Evolutionary conservation across 2,797 vertebrate species (phyloP), one percentile per base, ranked within the genome.

Genomic region (Myotis vivesi): DNA sequence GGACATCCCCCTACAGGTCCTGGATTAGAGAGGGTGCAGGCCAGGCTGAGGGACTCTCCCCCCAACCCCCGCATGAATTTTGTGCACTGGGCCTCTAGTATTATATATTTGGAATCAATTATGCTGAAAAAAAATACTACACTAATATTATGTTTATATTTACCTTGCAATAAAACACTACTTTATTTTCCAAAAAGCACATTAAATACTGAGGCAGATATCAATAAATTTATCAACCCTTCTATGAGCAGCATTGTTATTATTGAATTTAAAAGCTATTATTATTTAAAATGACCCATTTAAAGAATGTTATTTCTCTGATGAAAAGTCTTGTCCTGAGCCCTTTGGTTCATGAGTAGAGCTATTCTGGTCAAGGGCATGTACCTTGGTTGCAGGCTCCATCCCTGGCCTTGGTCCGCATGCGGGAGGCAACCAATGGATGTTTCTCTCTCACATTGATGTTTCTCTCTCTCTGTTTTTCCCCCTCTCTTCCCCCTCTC

Each of bases 241-340:
- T 46, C 72, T 76, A 33, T 57, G 44, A 96, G 86, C 13, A 7
- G 0, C 15, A 80, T 87, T 92, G 66, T 23, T 57, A 68, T 87
- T 62, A 62, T 69, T 90, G 49, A 19, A 66, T n/a, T 86, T 82
- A 51, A 88, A 96, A 69, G 13, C 15, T 82, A 92, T 81, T 87
- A 73, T 77, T 80, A 66, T 68, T 92, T 92, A 59, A 44, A 69
- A 77, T 53, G 5, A 55, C 25, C 38, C 3, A 51, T 64, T 69
- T 88, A 75, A 82, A 95, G 95, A 41, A 57, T 30, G 12, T 73
- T 82, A 12, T 13, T 38, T 71, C 25, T 92, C n/a, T 44, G 9
- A 83, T 62, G 69, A 72, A 85, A 72, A 59, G 16, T 81, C 13
- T 66, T 93, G 3, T 51, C 25, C 57, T 59, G 25, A 59, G 11